A percentile compares a stretch with the other conserved stretches of the same genome.
phyloP scores from a whole-genome alignment of 1,140 invertebrate species.

The Trialeurodes vaporariorum region DNA sequence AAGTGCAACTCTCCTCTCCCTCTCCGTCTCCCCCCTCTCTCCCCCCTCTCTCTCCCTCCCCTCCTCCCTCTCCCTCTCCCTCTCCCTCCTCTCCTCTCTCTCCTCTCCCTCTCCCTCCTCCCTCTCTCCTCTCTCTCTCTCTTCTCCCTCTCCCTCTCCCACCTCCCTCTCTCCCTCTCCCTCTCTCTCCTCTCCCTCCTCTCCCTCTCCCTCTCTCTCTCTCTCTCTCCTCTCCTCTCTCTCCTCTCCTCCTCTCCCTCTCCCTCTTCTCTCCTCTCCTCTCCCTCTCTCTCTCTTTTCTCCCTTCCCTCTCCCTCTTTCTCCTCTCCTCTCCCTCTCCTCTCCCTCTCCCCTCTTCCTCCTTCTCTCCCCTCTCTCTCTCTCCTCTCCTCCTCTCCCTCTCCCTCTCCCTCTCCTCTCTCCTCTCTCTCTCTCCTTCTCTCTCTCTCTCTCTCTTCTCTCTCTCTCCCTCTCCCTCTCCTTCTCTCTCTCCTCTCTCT shows the following conservation, averaged over 20 bases:
- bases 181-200: not conserved
- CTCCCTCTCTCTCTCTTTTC: too few relatives aligned
- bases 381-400: constrained; percentile 6
- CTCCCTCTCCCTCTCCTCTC: constrained; percentile 10
- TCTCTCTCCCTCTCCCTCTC: constrained; percentile 14
- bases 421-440: too few relatives aligned
- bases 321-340: too few relatives aligned
- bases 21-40: constrained; percentile 1
- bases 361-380: too few relatives aligned
- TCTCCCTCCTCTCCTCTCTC: too few relatives aligned
- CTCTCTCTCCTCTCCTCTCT: not conserved
- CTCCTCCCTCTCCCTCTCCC: constrained; percentile 10
- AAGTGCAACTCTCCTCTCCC: not conserved
- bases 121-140: constrained; percentile 15
- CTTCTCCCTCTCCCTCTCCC: too few relatives aligned
- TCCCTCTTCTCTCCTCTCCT: too few relatives aligned
- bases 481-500: constrained; percentile 14
- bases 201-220: not conserved
- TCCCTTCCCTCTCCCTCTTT: too few relatives aligned
- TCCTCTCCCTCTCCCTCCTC: constrained; percentile 10
- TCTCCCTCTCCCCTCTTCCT: too few relatives aligned
- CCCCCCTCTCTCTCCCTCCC: constrained; percentile 10
- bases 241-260: too few relatives aligned
- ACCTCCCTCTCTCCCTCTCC: not conserved
- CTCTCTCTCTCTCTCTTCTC: constrained; percentile 6